A percentile compares a stretch with the other conserved stretches of the same genome.
Conservation (phyloP, 2,113 vertebrate genomes). For the Orthonyx spaldingii region DNA sequence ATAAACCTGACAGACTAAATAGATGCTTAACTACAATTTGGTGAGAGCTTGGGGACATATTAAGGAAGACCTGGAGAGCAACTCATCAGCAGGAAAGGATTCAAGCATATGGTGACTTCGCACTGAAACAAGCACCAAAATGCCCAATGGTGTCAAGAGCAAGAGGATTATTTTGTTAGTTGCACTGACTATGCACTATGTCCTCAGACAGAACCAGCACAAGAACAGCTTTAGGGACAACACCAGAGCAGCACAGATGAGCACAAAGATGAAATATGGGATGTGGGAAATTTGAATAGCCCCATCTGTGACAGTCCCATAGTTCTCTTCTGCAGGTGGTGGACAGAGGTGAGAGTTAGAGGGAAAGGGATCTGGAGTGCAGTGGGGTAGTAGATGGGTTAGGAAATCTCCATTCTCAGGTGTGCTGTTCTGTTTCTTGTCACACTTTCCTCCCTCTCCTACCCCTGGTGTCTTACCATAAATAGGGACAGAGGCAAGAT, state of each 20-base stretch:
- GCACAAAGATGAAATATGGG: neutral
- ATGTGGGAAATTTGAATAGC: neutral
- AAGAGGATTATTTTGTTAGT: neutral
- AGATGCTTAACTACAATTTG: slow-evolving; percentile 13
- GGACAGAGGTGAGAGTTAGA: neutral
- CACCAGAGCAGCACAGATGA: neutral
- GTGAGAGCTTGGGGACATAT: neutral
- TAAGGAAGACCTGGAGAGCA: neutral
- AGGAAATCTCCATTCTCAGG: neutral
- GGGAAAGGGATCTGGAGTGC: neutral
- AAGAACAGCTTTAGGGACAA: neutral
- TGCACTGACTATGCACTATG: neutral
- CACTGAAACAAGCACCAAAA: neutral
- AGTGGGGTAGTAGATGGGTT: too few relatives aligned
- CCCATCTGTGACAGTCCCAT: neutral
- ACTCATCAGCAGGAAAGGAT: neutral
- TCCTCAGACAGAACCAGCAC: neutral
- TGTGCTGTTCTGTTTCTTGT: neutral
- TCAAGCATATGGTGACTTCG: neutral
- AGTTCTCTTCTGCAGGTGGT: neutral
- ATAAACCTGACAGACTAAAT: slow-evolving; percentile 10
- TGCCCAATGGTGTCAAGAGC: neutral
- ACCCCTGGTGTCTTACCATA: neutral
- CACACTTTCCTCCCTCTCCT: neutral
- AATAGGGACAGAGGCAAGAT: neutral